Evolutionary conservation across 2,888 invertebrate genomes (phyloP).

Genomic region (Mellilla xanthometata): DNA sequence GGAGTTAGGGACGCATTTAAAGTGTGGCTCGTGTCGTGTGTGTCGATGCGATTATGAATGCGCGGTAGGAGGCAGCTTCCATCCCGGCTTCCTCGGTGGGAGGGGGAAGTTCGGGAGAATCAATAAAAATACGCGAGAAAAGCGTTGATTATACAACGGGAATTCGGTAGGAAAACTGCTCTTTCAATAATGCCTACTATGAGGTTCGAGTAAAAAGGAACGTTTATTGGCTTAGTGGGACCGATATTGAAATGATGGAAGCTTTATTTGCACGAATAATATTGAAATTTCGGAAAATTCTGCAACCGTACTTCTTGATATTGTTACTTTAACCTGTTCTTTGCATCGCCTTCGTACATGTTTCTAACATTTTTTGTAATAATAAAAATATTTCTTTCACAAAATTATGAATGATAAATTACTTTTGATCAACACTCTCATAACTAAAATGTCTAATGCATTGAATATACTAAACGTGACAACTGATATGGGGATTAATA

Average conservation of each 20-base stretch:
- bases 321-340: too few relatives aligned
- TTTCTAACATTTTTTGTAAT: too few relatives aligned
- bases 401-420: too few relatives aligned
- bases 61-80: slow-evolving; percentile 80
- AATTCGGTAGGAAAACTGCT: slow-evolving; percentile 66
- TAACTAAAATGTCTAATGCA: not conserved
- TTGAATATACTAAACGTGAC: slow-evolving; percentile 1
- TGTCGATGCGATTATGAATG: slow-evolving; percentile 82
- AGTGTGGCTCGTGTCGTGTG: slow-evolving; percentile 53
- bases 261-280: slow-evolving; percentile 30
- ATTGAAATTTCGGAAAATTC: slow-evolving; percentile 10
- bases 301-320: too few relatives aligned
- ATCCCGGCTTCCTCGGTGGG: slow-evolving; percentile 68
- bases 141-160: slow-evolving; percentile 80
- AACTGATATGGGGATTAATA: slow-evolving; percentile 2
- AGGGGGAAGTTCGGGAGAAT: slow-evolving; percentile 66
- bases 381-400: too few relatives aligned
- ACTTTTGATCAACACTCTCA: too few relatives aligned
- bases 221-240: slow-evolving; percentile 45
- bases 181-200: slow-evolving; percentile 60
- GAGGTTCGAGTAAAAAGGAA: slow-evolving; percentile 53
- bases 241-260: slow-evolving; percentile 40
- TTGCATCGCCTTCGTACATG: too few relatives aligned
- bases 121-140: slow-evolving; percentile 82
- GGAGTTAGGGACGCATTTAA: slow-evolving; percentile 59